Base-by-base conservation (phyloP, 1,140 invertebrate species). In the Tenebrio molitor region DNA sequence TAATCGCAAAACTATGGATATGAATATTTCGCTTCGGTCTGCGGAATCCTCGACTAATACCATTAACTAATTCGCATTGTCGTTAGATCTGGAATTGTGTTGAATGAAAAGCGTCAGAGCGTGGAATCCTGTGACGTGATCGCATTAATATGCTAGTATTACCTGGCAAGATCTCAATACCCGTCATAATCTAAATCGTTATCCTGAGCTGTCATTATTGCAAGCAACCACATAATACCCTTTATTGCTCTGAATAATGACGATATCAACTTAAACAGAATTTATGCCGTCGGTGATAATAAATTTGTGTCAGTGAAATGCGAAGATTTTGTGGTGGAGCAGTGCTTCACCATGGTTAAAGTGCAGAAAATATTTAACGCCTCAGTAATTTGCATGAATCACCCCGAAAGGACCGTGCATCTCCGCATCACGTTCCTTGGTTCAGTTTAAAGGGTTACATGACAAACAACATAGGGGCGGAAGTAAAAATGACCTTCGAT, bases 401-500 rank as follows among this genome's bases (percentile, higher is more conserved):
- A 66, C 19, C 21, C 14, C 19, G 10, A 39, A 66, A 66, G 36
- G 64, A 44, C 23, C 17, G 64, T 42, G 39, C 23, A 25, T 74
- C 67, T 75, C 76, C 69, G 67, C 62, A 62, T 41, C 69, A 46
- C 58, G 19, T 53, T 71, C 65, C 79, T 80, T 81, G 80, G 76
- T 77, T 74, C 64, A 44, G 72, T 68, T 75, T 58, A 78, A 81
- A 81, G 80, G 80, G 80, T 81, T 81, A 79, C 65, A 80, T 79
- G 78, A 80, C 78, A 74, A 78, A 79, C 77, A 78, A 73, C 79
- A 81, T 81, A 80, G 80, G 80, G 80, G 80, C 80, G 78, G 79
- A 81, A 79, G 77, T 79, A 76, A 77, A 77, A 79, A 79, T 81
- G 78, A 81, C 74, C 76, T 80, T 77, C 79, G 76, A 79, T 80